Conservation (phyloP, 2,888 invertebrate genomes). For the Cerastis leucographa region DNA sequence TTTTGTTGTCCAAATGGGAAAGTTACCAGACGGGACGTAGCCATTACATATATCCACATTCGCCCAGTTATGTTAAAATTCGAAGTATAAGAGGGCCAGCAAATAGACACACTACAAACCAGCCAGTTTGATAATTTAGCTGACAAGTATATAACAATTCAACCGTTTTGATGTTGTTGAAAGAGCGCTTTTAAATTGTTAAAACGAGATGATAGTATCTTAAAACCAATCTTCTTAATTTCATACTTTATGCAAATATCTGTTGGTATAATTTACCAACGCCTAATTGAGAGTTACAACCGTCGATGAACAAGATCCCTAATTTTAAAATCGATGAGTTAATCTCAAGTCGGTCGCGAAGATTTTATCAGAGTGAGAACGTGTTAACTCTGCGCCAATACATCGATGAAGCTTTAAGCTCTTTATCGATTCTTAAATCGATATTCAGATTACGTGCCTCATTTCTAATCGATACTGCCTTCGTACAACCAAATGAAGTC, state of each 20-base stretch:
- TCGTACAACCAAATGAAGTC: not conserved
- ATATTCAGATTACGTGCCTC: not conserved
- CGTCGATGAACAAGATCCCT: not conserved
- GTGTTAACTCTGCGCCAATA: slow-evolving; percentile 5
- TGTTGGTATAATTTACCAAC: not conserved
- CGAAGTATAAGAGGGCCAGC: not conserved
- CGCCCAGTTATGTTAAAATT: not conserved
- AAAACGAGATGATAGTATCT: not conserved
- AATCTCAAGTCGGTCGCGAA: slow-evolving; percentile 8
- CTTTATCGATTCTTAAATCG: not conserved
- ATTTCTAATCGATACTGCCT: not conserved
- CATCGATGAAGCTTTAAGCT: slow-evolving; percentile 10
- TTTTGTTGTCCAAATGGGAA: no score
- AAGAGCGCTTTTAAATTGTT: not conserved
- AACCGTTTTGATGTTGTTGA: not conserved
- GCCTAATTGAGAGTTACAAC: not conserved
- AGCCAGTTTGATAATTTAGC: not conserved
- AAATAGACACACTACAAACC: not conserved
- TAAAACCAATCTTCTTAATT: not conserved
- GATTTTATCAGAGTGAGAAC: slow-evolving; percentile 21
- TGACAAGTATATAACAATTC: not conserved
- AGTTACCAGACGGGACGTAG: no score
- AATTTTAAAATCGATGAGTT: slow-evolving; percentile 6
- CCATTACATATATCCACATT: not conserved
- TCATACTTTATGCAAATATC: not conserved